Evolutionary conservation across 2,888 invertebrate species (phyloP).

Genomic region (Merodon equestris): DNA sequence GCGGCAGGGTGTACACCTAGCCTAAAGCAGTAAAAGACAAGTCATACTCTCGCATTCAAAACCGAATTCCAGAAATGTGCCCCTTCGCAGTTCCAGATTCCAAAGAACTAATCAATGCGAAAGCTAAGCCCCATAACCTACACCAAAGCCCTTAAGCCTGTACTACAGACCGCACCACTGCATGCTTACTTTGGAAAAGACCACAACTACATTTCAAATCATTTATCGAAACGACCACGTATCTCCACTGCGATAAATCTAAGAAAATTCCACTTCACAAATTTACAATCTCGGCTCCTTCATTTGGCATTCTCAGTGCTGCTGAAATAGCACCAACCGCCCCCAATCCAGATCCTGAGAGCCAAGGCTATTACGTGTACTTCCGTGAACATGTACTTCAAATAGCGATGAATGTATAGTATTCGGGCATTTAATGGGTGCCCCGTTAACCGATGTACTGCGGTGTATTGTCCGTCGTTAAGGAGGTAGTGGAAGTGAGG

Average conservation of each 20-base stretch:
- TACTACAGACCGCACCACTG: too few relatives aligned
- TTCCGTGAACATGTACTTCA: too few relatives aligned
- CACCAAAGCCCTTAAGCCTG: neutral
- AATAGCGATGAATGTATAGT: too few relatives aligned
- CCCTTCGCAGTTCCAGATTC: too few relatives aligned
- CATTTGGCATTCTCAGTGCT: slow-evolving; percentile 8
- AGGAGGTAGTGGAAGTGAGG: slow-evolving; percentile 7
- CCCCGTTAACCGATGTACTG: slow-evolving; percentile 50
- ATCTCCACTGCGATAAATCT: slow-evolving; percentile 43
- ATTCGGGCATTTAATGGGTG: slow-evolving; percentile 33
- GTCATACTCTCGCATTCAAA: too few relatives aligned
- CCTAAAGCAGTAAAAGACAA: too few relatives aligned
- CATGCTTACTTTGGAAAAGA: neutral
- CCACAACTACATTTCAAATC: slow-evolving; percentile 1
- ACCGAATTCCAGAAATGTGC: too few relatives aligned
- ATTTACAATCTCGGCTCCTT: slow-evolving; percentile 21
- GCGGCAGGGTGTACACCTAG: too few relatives aligned
- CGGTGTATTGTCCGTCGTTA: neutral
- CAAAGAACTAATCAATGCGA: too few relatives aligned
- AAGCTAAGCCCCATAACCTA: neutral
- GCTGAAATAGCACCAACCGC: neutral
- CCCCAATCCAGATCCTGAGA: slow-evolving; percentile 1
- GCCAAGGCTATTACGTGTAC: slow-evolving; percentile 18
- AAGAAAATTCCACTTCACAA: slow-evolving; percentile 43
- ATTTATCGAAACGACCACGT: slow-evolving; percentile 46